These are phyloP conservation scores for Mactra quadrangularis DNA, from an alignment of 1,140 invertebrate genomes.

Conservation along the genomic window DNA sequence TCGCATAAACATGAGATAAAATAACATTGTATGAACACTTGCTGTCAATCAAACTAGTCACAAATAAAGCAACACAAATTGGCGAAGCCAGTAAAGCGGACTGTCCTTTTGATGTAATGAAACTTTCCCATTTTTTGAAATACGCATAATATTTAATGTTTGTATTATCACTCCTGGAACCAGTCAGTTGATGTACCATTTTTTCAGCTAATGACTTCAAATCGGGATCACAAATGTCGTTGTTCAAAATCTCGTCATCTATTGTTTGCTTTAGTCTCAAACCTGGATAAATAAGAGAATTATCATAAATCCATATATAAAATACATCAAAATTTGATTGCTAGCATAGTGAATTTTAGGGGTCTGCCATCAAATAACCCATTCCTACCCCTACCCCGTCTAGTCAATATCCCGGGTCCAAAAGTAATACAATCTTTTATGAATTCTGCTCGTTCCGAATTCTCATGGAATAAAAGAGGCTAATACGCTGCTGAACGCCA, in stretches of 20 bases:
- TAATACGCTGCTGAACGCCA: slow-evolving; percentile 14
- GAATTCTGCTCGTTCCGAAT: neutral
- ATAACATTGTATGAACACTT: slow-evolving; percentile 14
- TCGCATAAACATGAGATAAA: slow-evolving; percentile 5
- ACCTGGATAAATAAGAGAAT: neutral
- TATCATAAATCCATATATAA: too few relatives aligned
- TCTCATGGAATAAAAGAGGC: slow-evolving; percentile 15
- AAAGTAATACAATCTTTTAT: slow-evolving; percentile 9
- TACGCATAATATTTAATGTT: slow-evolving; percentile 41
- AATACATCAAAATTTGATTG: too few relatives aligned
- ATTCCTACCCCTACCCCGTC: slow-evolving; percentile 14
- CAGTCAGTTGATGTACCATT: slow-evolving; percentile 33
- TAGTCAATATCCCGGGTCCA: slow-evolving; percentile 9
- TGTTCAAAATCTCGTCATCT: too few relatives aligned
- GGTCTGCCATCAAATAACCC: slow-evolving; percentile 27
- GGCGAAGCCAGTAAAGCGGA: slow-evolving; percentile 19
- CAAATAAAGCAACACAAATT: slow-evolving; percentile 48
- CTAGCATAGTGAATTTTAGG: too few relatives aligned
- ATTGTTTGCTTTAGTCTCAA: slow-evolving; percentile 2
- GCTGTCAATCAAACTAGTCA: slow-evolving; percentile 45
- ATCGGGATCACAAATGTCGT: too few relatives aligned
- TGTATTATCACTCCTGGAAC: slow-evolving; percentile 53
- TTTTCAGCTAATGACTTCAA: neutral
- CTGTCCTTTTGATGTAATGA: slow-evolving; percentile 11
- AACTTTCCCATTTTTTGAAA: slow-evolving; percentile 46